Base-by-base conservation (phyloP, 2,113 vertebrate genomes). In the Oryzias melastigma region DNA sequence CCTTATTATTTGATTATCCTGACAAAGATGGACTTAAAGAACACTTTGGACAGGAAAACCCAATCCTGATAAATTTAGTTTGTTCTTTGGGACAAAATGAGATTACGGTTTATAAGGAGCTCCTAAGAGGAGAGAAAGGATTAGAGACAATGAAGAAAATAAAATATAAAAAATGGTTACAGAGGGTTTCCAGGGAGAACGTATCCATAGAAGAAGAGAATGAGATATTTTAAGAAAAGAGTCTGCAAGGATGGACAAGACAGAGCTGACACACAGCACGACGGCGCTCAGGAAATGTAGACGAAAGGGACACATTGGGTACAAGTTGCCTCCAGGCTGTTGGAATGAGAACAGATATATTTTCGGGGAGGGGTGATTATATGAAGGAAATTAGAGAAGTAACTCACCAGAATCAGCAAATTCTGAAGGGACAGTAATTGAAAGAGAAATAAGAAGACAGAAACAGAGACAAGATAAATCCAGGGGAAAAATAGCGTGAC, bases 351-450 rank as follows among this genome's bases (percentile, higher is more conserved):
- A 86, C 80, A 87, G 65, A 87, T 64, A 79, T 14, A 42, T 55
- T 73, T 53, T 50, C 22, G 35, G 19, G 18, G 22, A 4, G 35
- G 19, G 18, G 59, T 51, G 27, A 46, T 52, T 68, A 89, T 69
- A 83, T 35, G 35, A 35, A 35, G 35, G 60, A 83, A 87, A 84
- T 86, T 78, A 82, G 83, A 89, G 81, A 76, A 78, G 71, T 79
- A 89, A 92, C 91, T 92, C 91, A 93, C 92, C 92, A 85, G 92
- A 92, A 81, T 93, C 92, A 85, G 91, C 92, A 85, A 93, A 93
- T 91, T 93, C 92, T 93, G 92, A 91, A 68, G 87, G 83, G 84
- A 90, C 74, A 89, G 73, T 79, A 73, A 72, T 82, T 64, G 68
- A 86, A 82, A 85, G 69, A 83, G 58, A 80, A 64, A 80, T 73